phyloP scores from a whole-genome alignment of 2,113 vertebrate species.

The Thermophis baileyi region DNA sequence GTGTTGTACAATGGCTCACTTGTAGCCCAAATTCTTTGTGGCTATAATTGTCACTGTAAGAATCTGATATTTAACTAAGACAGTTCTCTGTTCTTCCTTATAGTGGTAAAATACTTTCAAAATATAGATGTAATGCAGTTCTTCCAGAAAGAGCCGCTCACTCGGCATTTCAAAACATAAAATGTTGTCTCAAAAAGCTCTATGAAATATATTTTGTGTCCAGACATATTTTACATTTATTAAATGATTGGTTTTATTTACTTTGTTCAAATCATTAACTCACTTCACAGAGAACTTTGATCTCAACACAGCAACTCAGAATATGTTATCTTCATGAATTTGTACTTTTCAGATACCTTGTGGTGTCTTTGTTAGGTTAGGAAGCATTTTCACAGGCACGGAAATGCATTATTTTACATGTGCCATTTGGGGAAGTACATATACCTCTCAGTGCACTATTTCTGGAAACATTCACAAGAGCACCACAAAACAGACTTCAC shows the following conservation, averaged over 20 bases:
- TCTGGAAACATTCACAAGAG: conserved; percentile 3
- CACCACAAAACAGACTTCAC: background rate
- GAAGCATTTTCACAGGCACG: conserved; percentile 8
- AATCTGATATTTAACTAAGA: background rate
- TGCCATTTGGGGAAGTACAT: background rate
- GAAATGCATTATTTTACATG: conserved; percentile 16
- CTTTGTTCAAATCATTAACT: background rate
- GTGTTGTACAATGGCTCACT: background rate
- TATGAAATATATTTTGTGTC: background rate
- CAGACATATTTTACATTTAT: background rate
- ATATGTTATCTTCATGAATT: background rate
- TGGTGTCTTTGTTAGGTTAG: background rate
- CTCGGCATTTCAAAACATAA: background rate
- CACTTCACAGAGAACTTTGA: background rate
- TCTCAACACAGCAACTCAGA: background rate
- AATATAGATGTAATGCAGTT: background rate
- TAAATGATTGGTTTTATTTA: background rate
- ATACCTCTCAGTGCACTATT: background rate
- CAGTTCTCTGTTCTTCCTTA: background rate
- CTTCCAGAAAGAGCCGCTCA: background rate
- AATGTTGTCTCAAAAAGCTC: background rate
- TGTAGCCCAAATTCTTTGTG: background rate
- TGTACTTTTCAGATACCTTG: background rate
- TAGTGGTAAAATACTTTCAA: background rate
- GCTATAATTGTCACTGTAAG: background rate